A percentile compares a stretch with the other conserved stretches of the same genome.
Conservation (phyloP, 1,140 invertebrate genomes). For the Akabosia matsudoensis region DNA sequence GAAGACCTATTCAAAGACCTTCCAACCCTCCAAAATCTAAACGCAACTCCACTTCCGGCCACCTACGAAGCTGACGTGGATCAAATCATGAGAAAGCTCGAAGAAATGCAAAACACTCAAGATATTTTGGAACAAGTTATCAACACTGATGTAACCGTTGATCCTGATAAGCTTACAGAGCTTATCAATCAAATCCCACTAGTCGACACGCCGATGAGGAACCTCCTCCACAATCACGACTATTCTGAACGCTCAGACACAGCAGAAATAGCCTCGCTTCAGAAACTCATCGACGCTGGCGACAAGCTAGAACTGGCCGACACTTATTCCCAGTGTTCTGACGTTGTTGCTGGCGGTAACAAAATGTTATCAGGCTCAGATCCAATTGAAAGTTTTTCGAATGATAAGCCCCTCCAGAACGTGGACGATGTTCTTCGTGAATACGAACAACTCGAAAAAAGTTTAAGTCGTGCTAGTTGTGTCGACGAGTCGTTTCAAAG, state of each 20-base stretch:
- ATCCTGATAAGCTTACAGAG: neutral
- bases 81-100: conserved; percentile 28
- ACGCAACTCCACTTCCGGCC: neutral
- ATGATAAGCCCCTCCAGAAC: conserved; percentile 13
- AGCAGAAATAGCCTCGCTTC: neutral
- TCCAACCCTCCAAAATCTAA: no score
- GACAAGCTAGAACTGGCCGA: neutral
- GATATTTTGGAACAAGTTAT: conserved; percentile 22
- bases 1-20: no score
- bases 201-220: neutral
- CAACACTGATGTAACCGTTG: conserved; percentile 1
- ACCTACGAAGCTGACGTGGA: conserved; percentile 19
- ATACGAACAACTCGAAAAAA: conserved; percentile 28
- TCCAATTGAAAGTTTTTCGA: neutral
- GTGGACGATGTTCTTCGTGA: conserved; percentile 31
- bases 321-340: neutral
- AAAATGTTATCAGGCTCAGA: neutral
- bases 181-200: neutral
- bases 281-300: conserved; percentile 10
- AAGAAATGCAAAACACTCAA: conserved; percentile 31
- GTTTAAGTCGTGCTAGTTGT: conserved; percentile 16
- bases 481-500: neutral
- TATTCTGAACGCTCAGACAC: neutral
- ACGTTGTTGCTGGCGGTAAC: conserved; percentile 20
- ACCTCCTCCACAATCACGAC: neutral